Conservation (phyloP, 2,113 vertebrate species). For the Chaetodon trifascialis region DNA sequence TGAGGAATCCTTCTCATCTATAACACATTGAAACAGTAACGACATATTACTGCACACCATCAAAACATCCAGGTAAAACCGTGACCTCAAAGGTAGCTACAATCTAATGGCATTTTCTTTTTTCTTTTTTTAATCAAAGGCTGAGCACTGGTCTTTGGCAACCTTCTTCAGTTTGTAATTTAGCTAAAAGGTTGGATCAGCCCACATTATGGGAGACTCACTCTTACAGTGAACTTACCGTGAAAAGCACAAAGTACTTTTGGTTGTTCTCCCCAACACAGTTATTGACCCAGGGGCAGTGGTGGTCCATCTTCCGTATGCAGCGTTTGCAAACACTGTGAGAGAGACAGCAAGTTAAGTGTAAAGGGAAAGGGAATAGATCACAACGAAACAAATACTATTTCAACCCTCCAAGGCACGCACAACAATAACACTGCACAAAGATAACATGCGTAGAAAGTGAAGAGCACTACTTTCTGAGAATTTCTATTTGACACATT, state of each 20-base stretch:
- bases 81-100: neutral
- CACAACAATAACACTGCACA: neutral
- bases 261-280: constrained; percentile 99
- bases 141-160: neutral
- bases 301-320: constrained; percentile 99
- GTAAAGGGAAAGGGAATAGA: neutral
- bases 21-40: neutral
- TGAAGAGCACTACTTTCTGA: neutral
- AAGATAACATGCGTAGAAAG: neutral
- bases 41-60: neutral
- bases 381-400: neutral
- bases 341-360: constrained; percentile 6
- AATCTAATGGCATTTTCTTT: neutral
- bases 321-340: constrained; percentile 97
- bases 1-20: neutral
- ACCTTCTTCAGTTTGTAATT: neutral
- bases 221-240: constrained; percentile 87
- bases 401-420: neutral
- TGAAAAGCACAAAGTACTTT: constrained; percentile 99
- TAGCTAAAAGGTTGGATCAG: neutral
- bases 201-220: neutral
- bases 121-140: too few species aligned
- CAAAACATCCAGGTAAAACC: neutral
- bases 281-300: constrained; percentile 99
- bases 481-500: neutral